These are phyloP conservation scores for Perccottus glenii DNA, from an alignment of 2,113 vertebrate genomes.

Conservation along the genomic window DNA sequence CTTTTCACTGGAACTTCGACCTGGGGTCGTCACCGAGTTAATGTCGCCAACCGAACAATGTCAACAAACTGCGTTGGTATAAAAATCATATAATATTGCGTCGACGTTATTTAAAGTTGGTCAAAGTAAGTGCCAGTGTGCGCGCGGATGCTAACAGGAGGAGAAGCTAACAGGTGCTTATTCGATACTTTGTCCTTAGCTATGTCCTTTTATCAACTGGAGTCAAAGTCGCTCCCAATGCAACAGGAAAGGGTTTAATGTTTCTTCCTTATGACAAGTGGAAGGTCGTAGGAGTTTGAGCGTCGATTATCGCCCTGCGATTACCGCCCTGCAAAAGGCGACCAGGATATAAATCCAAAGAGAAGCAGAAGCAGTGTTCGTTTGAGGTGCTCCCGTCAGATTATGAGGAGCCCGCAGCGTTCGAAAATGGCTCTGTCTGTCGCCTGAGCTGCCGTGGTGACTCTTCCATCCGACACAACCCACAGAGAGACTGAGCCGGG, in stretches of 20 bases:
- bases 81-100: background rate
- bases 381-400: background rate
- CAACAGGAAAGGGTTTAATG: background rate
- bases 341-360: background rate
- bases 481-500: background rate
- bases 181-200: background rate
- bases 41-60: conserved; percentile 4
- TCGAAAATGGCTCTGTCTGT: conserved; percentile 41
- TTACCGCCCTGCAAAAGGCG: background rate
- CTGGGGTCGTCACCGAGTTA: conserved; percentile 36
- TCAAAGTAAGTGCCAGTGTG: conserved; percentile 47
- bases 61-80: background rate
- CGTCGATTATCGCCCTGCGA: background rate
- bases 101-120: conserved; percentile 21
- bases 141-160: conserved; percentile 9
- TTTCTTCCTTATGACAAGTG: conserved; percentile 15
- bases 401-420: conserved; percentile 1
- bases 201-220: background rate
- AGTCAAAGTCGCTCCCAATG: conserved; percentile 20
- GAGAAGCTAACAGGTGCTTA: conserved; percentile 60
- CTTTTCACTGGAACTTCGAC: conserved; percentile 28
- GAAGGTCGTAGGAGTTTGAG: conserved; percentile 26
- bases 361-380: background rate
- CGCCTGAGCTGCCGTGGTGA: conserved; percentile 16
- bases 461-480: conserved; percentile 12